phyloP scores from a whole-genome alignment of 2,888 invertebrate species.

The Eurytoma californica region DNA sequence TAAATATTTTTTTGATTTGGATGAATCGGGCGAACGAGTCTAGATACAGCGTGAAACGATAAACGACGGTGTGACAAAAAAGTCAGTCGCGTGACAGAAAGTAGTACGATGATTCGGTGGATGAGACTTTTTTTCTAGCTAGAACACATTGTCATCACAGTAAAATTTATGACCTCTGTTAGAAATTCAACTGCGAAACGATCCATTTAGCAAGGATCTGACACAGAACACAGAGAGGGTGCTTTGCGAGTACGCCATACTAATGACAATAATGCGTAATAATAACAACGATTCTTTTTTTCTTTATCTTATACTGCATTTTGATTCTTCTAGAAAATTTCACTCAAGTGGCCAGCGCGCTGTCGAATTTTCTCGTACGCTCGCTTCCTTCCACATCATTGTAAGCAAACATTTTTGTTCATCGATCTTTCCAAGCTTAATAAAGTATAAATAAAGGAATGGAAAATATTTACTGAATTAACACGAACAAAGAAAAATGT shows the following conservation, averaged over 20 bases:
- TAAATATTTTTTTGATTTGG: neutral
- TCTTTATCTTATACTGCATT: constrained; percentile 12
- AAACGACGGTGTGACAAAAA: no score
- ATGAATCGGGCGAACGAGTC: neutral
- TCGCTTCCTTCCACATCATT: neutral
- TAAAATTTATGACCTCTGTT: neutral
- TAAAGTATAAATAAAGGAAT: no score
- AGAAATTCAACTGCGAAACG: constrained; percentile 38
- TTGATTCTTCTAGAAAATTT: constrained; percentile 27
- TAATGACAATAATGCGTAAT: constrained; percentile 27
- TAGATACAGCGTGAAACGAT: no score
- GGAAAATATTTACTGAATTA: no score
- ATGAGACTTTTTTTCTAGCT: neutral
- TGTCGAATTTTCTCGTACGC: neutral
- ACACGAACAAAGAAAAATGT: no score
- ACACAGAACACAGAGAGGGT: constrained; percentile 27
- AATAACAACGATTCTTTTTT: constrained; percentile 26
- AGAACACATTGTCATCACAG: neutral
- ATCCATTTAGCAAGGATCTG: constrained; percentile 6
- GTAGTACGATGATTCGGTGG: constrained; percentile 3
- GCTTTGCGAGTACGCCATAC: constrained; percentile 22
- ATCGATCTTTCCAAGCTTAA: no score
- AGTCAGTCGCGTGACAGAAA: no score
- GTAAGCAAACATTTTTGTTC: no score
- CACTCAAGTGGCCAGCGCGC: neutral